Conservation (phyloP, 1,140 invertebrate genomes). For the Orchestia grillus region DNA sequence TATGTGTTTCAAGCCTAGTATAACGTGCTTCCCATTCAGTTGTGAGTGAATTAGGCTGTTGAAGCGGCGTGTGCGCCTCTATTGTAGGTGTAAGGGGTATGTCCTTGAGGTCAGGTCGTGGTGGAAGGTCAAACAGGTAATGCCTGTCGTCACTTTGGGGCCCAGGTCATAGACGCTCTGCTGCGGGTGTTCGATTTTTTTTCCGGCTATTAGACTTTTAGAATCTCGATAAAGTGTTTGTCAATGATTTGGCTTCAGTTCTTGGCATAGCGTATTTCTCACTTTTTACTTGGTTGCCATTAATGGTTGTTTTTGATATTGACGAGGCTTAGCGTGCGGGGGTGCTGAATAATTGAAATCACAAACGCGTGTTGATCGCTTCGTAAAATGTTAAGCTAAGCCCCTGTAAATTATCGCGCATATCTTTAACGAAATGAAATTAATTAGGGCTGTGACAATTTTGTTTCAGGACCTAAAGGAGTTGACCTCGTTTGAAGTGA, state of each 20-base stretch:
- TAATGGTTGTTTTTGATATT: background rate
- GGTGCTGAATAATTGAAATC: too few relatives aligned
- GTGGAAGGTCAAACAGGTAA: background rate
- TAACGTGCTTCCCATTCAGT: background rate
- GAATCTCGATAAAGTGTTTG: background rate
- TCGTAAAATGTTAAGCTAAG: too few relatives aligned
- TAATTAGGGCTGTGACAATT: too few relatives aligned
- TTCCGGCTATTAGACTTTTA: background rate
- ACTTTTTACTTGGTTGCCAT: background rate
- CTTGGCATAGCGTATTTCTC: background rate
- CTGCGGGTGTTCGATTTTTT: background rate
- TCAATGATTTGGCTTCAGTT: background rate
- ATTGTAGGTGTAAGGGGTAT: background rate
- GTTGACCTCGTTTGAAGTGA: too few relatives aligned
- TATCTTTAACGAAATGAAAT: too few relatives aligned
- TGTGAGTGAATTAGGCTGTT: background rate
- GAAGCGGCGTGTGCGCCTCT: background rate
- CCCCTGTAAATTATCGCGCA: too few relatives aligned
- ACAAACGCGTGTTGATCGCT: too few relatives aligned
- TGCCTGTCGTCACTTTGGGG: background rate
- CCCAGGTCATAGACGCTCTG: background rate
- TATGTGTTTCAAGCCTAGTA: background rate
- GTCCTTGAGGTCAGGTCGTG: conserved; percentile 35
- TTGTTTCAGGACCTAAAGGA: too few relatives aligned
- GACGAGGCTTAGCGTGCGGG: too few relatives aligned